These are phyloP conservation scores for Crotalus horridus DNA, from an alignment of 2,113 vertebrate species.

Conservation along the genomic window DNA sequence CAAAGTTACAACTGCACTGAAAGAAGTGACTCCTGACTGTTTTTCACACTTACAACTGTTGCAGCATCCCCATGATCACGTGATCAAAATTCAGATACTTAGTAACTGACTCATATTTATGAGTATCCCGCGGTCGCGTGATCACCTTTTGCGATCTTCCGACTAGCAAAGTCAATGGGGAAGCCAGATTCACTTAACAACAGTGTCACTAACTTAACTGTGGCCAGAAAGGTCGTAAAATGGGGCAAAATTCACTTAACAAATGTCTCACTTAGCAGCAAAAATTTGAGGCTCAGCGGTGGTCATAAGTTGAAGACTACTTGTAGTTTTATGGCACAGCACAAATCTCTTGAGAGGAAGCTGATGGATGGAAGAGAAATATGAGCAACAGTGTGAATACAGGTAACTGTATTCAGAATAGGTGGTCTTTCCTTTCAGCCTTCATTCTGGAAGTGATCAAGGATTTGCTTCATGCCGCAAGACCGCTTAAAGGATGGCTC, in stretches of 20 bases:
- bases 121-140: background rate
- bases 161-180: background rate
- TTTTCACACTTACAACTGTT: background rate
- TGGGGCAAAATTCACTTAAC: background rate
- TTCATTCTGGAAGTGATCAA: slow-evolving; percentile 21
- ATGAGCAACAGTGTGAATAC: background rate
- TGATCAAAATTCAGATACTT: background rate
- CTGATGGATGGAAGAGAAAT: background rate
- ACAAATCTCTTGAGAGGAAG: background rate
- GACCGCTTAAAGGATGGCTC: slow-evolving; percentile 32
- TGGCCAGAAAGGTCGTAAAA: background rate
- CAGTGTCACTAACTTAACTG: background rate
- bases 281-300: background rate
- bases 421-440: slow-evolving; percentile 2
- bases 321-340: background rate
- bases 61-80: background rate
- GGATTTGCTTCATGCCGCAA: slow-evolving; percentile 12
- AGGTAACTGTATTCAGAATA: slow-evolving; percentile 22
- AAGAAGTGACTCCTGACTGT: background rate
- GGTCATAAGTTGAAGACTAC: background rate
- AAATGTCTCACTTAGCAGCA: background rate
- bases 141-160: background rate
- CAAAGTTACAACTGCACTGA: background rate
- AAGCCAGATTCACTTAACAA: background rate
- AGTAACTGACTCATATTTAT: background rate